Evolutionary conservation across 2,888 invertebrate genomes (phyloP), one percentile per base, ranked within the genome.

Genomic region (Parnassius glacialis): DNA sequence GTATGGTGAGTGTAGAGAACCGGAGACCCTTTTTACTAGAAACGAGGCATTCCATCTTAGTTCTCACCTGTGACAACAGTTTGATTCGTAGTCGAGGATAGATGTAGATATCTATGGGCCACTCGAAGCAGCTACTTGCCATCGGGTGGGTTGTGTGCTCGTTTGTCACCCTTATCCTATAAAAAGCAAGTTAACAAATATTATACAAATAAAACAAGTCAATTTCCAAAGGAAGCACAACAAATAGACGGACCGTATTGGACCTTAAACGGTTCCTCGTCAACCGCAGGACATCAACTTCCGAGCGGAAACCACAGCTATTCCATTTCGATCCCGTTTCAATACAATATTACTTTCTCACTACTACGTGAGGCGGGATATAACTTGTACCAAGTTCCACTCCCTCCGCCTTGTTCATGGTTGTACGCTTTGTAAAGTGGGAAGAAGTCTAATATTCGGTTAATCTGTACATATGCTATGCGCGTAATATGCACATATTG

Each of bases 301-400:
- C 72, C 74, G 70, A 70, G 72, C 69, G 62, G 67, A 72, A 74
- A 76, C 79, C 79, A 59, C 74, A 74, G 72, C 68, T 68, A 74
- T 76, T 74, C 71, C 68, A 68, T 66, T 68, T 61, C 67, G 65
- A 70, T 66, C 72, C 66, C 65, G 69, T 68, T 69, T 61, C 67
- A 65, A 70, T 68, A 69, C 66, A 64, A 63, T 63, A 63, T 63
- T 61, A 67, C 67, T 68, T 67, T 64, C 65, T 62, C 67, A 61
- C 66, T 62, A 53, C 64, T 51, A 52, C 59, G 51, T 45, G 54
- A 51, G 45, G 45, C 55, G 52, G 58, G 52, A 60, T 65, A 68
- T 66, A 63, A 58, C 64, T 67, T 64, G 69, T 67, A 69, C 67
- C 53, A 50, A 47, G 55, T 52, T 41, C 59, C 59, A 45, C 51